phyloP scores from a whole-genome alignment of 2,113 vertebrate genomes.

The Melanocharis versteri region DNA sequence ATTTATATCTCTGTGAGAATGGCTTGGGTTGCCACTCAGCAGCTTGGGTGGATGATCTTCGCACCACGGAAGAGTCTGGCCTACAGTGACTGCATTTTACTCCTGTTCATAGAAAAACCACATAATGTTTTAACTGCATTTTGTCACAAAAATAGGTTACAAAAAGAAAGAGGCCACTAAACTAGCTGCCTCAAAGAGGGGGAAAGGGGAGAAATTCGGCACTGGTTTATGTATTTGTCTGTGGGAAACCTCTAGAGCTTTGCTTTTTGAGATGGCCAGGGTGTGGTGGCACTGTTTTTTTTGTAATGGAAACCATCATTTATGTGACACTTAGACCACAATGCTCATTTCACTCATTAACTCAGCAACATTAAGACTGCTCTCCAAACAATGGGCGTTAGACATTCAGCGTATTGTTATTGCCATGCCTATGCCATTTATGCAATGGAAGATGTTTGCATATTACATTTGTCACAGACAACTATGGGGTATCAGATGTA shows the following conservation, averaged over 20 bases:
- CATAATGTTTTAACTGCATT: neutral
- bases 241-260: constrained; percentile 43
- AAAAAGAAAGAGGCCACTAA: neutral
- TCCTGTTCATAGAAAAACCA: constrained; percentile 1
- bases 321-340: constrained; percentile 42
- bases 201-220: neutral
- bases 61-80: neutral
- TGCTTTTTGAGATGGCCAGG: constrained; percentile 44
- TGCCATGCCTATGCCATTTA: constrained; percentile 29
- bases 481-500: constrained; percentile 54
- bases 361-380: constrained; percentile 29
- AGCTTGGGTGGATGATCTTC: neutral
- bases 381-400: constrained; percentile 42
- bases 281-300: constrained; percentile 34
- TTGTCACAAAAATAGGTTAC: constrained; percentile 26
- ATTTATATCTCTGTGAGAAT: neutral
- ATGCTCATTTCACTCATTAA: constrained; percentile 49
- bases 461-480: constrained; percentile 63
- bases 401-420: constrained; percentile 19
- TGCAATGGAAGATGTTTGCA: constrained; percentile 19
- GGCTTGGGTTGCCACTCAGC: neutral
- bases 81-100: neutral
- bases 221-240: constrained; percentile 54
- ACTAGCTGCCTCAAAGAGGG: neutral
- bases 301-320: constrained; percentile 62